Evolutionary conservation across 2,888 invertebrate genomes (phyloP).

Genomic region (Lomographa bimaculata): DNA sequence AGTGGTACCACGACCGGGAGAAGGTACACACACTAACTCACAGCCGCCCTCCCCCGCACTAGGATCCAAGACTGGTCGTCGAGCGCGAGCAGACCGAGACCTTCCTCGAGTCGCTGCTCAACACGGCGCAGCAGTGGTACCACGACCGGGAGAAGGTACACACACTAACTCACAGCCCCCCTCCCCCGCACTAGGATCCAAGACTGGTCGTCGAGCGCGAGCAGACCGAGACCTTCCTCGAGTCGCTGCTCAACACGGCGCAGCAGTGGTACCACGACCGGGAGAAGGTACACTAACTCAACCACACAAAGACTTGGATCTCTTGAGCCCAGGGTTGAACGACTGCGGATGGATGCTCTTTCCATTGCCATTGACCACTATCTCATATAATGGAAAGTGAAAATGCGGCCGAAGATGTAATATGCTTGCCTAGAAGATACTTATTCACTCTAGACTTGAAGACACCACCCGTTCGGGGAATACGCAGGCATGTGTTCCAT

Average conservation of each 20-base stretch:
- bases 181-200: too few species aligned
- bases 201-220: constrained; percentile 96
- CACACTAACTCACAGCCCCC: too few species aligned
- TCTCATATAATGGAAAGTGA: too few species aligned
- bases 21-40: too few species aligned
- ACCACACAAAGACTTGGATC: constrained; percentile 92
- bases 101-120: constrained; percentile 93
- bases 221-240: constrained; percentile 93
- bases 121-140: constrained; percentile 95
- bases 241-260: constrained; percentile 94
- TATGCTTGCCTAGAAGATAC: too few species aligned
- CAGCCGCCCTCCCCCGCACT: too few species aligned
- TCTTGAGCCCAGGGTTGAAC: constrained; percentile 85
- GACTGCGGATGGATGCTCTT: constrained; percentile 71
- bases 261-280: constrained; percentile 95
- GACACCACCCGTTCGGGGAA: too few species aligned
- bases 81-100: constrained; percentile 94
- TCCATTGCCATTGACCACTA: constrained; percentile 73
- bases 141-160: constrained; percentile 86
- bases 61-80: too few species aligned
- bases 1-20: constrained; percentile 91
- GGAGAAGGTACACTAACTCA: too few species aligned
- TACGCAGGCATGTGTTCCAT: too few species aligned
- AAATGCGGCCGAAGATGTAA: too few species aligned
- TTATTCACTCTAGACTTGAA: too few species aligned